Evolutionary conservation across 2,113 vertebrate genomes (phyloP), one percentile per base, ranked within the genome.

Genomic region (Mugil cephalus): DNA sequence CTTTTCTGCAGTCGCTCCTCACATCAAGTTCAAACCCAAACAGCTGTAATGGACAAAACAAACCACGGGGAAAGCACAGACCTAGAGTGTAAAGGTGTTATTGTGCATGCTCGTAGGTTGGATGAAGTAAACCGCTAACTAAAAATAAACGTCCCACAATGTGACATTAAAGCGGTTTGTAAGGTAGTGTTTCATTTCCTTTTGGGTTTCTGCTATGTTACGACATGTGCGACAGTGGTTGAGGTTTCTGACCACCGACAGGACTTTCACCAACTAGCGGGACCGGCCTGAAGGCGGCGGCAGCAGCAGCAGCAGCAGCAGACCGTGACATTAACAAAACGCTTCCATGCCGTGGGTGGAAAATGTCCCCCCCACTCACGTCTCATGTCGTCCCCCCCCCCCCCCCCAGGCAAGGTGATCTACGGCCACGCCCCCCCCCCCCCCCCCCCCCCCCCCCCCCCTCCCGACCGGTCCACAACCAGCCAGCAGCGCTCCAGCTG

Each of bases 201-300:
- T n/a, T 45, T 66, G 65, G 55, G 24, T 58, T 87, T 60, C 13
- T 30, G 55, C 60, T 19, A 40, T 82, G 75, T 83, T 79, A 35
- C 36, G 66, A 70, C 75, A 61, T 70, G 73, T 78, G 76, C 60
- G 74, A 85, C 73, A 42, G 87, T 56, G 84, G 86, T 83, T 87
- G 73, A 74, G 87, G 88, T 88, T 90, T 87, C 70, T 86, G 82
- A 88, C 89, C 84, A 84, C 80, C 66, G 55, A 86, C 82, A 80
- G 56, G 82, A 85, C 86, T 82, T 87, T 83, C 40, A 77, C 69
- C 75, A 56, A 64, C 69, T 15, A 74, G 60, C 50, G 73, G 54
- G 76, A 69, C 50, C 71, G 15, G 67, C 69, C 62, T 62, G 60
- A 77, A 70, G 73, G 75, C 53, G 40, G 79, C 38, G 17, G 43